Conservation (phyloP, 2,888 invertebrate species). For the Epinotia ramella region DNA sequence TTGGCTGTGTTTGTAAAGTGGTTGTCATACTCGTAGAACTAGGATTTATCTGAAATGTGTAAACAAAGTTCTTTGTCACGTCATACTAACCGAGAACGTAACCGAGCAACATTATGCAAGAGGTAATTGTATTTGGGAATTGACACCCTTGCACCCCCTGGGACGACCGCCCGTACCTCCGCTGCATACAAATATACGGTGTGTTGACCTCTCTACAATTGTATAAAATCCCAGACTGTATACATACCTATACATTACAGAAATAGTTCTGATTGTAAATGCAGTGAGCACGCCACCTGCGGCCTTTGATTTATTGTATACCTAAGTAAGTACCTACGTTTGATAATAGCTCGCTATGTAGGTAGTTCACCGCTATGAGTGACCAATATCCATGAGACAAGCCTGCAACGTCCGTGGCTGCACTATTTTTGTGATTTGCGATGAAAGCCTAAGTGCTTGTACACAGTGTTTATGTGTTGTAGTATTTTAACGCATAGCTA, state of each 20-base stretch:
- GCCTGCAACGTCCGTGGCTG: neutral
- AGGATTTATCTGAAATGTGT: neutral
- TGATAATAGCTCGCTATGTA: neutral
- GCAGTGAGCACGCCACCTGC: constrained; percentile 23
- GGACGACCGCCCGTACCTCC: constrained; percentile 17
- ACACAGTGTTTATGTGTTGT: too few species aligned
- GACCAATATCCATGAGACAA: neutral
- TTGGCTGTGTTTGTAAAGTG: too few species aligned
- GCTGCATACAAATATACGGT: constrained; percentile 39
- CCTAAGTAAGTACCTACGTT: neutral
- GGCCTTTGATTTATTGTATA: constrained; percentile 1
- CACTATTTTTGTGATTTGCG: too few species aligned
- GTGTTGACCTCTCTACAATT: constrained; percentile 28
- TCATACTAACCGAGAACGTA: neutral
- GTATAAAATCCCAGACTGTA: constrained; percentile 26
- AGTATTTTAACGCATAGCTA: too few species aligned
- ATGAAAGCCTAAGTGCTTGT: too few species aligned
- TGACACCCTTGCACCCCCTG: constrained; percentile 38
- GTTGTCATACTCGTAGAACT: neutral
- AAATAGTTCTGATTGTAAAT: constrained; percentile 23
- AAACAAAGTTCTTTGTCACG: neutral
- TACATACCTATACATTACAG: constrained; percentile 13
- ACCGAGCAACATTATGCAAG: constrained; percentile 18
- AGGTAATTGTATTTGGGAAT: constrained; percentile 40
- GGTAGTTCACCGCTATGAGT: neutral